A percentile compares a stretch with the other conserved stretches of the same genome.
These are phyloP conservation scores for Streptopelia turtur DNA, from an alignment of 2,797 vertebrate genomes.

Conservation along the genomic window DNA sequence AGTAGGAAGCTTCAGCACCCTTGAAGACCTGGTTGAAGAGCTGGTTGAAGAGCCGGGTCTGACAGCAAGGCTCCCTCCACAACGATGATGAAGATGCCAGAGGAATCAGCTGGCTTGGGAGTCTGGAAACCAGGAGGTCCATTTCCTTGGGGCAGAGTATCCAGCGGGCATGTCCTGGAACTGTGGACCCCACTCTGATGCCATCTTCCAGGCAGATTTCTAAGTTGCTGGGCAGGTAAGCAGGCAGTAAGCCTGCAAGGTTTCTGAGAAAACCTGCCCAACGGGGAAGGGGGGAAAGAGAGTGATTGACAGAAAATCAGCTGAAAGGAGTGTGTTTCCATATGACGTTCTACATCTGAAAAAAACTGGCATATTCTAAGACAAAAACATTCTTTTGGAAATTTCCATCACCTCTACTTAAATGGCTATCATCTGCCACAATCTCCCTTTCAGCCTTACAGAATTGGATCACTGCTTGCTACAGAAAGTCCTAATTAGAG, in stretches of 20 bases:
- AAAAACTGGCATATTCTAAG: conserved; percentile 28
- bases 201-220: not conserved
- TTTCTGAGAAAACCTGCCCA: conserved; percentile 28
- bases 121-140: not conserved
- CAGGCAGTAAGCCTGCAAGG: not conserved
- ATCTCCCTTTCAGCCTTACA: not conserved
- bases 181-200: not conserved
- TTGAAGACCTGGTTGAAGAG: not conserved
- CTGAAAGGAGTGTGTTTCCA: not conserved
- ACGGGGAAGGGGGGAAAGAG: not conserved
- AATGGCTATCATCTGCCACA: not conserved
- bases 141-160: not conserved
- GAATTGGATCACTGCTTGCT: not conserved
- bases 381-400: not conserved
- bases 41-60: not conserved
- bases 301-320: conserved; percentile 18
- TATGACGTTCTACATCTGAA: conserved; percentile 11
- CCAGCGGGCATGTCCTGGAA: not conserved
- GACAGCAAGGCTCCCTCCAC: not conserved
- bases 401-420: not conserved
- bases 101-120: not conserved
- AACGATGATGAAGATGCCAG: not conserved
- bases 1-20: not conserved
- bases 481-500: not conserved
- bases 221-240: not conserved